phyloP scores from a whole-genome alignment of 2,888 invertebrate genomes.

The Macaria liturata region DNA sequence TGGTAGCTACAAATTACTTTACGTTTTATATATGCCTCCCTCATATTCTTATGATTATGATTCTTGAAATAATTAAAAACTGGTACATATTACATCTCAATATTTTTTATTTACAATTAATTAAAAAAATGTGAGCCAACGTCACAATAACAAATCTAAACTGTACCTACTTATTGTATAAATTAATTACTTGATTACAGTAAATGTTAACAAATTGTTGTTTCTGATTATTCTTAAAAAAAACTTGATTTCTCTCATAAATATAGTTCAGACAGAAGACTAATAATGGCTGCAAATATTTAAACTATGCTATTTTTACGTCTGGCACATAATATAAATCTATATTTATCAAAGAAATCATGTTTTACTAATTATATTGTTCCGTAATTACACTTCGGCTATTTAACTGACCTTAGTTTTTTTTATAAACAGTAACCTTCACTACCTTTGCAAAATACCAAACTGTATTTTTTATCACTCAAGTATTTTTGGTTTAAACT shows the following conservation, averaged over 20 bases:
- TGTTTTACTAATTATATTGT: too few relatives aligned
- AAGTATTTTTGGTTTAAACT: conserved; percentile 29
- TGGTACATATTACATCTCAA: conserved; percentile 43
- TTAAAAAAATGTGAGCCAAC: conserved; percentile 61
- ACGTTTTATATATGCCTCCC: too few relatives aligned
- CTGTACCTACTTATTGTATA: conserved; percentile 40
- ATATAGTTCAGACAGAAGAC: too few relatives aligned
- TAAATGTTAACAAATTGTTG: too few relatives aligned
- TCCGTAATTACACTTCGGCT: too few relatives aligned
- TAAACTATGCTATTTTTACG: too few relatives aligned
- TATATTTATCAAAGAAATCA: too few relatives aligned
- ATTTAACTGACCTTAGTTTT: conserved; percentile 7
- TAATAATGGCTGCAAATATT: too few relatives aligned
- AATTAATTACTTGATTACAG: neutral
- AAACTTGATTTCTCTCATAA: too few relatives aligned
- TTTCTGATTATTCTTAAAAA: too few relatives aligned
- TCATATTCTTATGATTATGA: neutral
- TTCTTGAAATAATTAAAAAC: conserved; percentile 28
- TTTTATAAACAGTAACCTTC: conserved; percentile 1
- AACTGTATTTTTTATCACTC: conserved; percentile 7
- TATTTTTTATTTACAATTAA: conserved; percentile 71
- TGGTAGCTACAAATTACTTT: too few relatives aligned
- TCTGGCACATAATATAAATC: too few relatives aligned
- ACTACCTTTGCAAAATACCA: conserved; percentile 5
- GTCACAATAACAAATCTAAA: conserved; percentile 63